Evolutionary conservation across 2,797 vertebrate genomes (phyloP), one percentile per base, ranked within the genome.

Genomic region (Sebastes itinus): DNA sequence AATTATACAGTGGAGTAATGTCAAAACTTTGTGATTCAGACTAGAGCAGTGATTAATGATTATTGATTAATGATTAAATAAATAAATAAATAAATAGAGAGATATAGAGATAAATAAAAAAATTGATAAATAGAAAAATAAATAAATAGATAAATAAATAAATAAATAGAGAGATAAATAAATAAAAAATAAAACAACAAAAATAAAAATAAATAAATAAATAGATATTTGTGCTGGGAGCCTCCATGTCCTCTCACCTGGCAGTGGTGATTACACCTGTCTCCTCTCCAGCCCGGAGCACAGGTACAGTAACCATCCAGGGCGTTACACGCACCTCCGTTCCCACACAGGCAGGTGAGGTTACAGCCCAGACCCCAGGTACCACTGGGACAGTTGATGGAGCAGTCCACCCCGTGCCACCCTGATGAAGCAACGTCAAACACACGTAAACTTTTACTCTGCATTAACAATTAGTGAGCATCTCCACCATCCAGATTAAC

Each of bases 351-450:
- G 70, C 98, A 99, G 4, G 97, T 98, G 58, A 96, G 89, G 89
- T 98, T 97, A 82, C 98, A 99, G 88, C 97, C 96, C 86, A 97
- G 95, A 70, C 98, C 98, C 98, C 98, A 99, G 0, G 93, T 96
- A 1, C 97, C 98, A 5, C 98, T 98, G 83, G 98, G 97, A 61
- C 98, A 99, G 92, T 96, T 96, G 91, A 99, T 97, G 65, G 98
- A 99, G 89, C 98, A 99, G 92, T 99, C 97, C 58, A 99, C 97
- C 1, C 98, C 98, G 2, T 98, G 97, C 98, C 98, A 99, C 9
- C 98, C 98, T 99, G 93, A n/a, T 16, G 4, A 67, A 12, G 73
- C 22, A 49, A 54, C 0, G 35, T 35, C 12, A 70, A 27, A 61
- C 52, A 72, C 46, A 56, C 49, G 60, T 11, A 54, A 4, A 49